phyloP scores from a whole-genome alignment of 2,113 vertebrate species.

The Parus major region DNA sequence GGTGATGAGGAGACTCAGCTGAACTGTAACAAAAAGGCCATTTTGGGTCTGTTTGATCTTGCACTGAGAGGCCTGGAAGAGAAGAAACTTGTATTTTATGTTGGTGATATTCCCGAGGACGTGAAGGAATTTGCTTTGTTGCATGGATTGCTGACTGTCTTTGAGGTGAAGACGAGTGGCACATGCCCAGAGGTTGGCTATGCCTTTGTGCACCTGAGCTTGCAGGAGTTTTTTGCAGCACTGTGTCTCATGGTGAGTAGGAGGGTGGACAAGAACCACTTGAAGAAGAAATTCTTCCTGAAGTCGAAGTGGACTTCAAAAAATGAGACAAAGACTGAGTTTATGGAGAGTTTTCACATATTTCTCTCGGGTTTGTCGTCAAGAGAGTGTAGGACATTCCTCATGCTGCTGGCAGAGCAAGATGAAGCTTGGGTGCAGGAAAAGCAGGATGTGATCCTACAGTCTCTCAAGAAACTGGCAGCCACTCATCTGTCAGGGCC shows the following conservation, averaged over 20 bases:
- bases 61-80: constrained; percentile 81
- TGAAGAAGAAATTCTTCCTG: constrained; percentile 80
- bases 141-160: constrained; percentile 75
- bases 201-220: constrained; percentile 84
- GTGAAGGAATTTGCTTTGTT: constrained; percentile 75
- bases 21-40: constrained; percentile 25
- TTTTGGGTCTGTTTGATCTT: constrained; percentile 77
- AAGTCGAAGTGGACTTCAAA: constrained; percentile 84
- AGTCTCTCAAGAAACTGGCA: constrained; percentile 73
- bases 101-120: constrained; percentile 62
- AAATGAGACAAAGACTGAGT: constrained; percentile 73
- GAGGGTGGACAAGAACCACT: constrained; percentile 56
- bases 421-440: constrained; percentile 65
- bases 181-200: constrained; percentile 66
- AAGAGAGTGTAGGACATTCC: constrained; percentile 64
- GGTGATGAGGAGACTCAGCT: neutral
- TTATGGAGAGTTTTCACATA: constrained; percentile 81
- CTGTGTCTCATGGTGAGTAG: constrained; percentile 83
- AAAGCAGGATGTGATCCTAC: constrained; percentile 75
- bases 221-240: constrained; percentile 90
- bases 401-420: constrained; percentile 66
- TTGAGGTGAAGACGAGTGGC: constrained; percentile 69
- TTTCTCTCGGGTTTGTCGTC: constrained; percentile 87
- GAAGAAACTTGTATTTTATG: constrained; percentile 79
- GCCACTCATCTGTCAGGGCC: constrained; percentile 82